Evolutionary conservation across 2,888 invertebrate species (phyloP), one percentile per base, ranked within the genome.

Genomic region (Morpho achilles): DNA sequence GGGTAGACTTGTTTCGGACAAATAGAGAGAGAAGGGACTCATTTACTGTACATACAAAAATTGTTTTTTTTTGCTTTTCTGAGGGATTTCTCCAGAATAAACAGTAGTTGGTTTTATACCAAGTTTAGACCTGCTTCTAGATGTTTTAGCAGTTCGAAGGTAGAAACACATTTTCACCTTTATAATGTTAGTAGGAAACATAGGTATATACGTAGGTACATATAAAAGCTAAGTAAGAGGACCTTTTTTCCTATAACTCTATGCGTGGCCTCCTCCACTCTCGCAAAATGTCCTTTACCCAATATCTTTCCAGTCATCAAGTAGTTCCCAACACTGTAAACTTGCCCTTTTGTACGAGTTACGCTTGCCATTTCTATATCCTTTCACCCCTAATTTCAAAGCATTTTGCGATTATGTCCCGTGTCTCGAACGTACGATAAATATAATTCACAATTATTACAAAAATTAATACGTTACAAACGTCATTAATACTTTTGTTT

Each of bases 221-320:
- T 32, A 32, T 32, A 32, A 32, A 16, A 32, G 32, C 32, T 32
- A 5, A 23, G 23, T 23, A 23, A 23, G 32, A 32, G 39, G 42
- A 95, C 95, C 94, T 94, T 94, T 71, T 93, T 91, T 67, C 93
- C 93, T 54, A 95, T 92, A 57, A 94, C 79, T 63, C 91, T 91
- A 77, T 95, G 95, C 42, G 93, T 91, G 9, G 95, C 95, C 76
- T 95, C 94, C 76, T 95, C 94, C 50, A 95, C 95, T 69, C 92
- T 91, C 23, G 95, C 95, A 77, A 95, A 95, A 81, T 94, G 95
- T 62, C 95, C 95, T 80, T 94, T 95, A 49, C 95, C 95, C 59
- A 95, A 87, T 59, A 93, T 87, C 69, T 91, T 92, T 60, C 94
- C 94, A 58, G 94, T 94, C 92, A 95, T 93, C 71, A 92, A 87